phyloP scores from a whole-genome alignment of 2,797 vertebrate genomes.

The Chaunax sp. region DNA sequence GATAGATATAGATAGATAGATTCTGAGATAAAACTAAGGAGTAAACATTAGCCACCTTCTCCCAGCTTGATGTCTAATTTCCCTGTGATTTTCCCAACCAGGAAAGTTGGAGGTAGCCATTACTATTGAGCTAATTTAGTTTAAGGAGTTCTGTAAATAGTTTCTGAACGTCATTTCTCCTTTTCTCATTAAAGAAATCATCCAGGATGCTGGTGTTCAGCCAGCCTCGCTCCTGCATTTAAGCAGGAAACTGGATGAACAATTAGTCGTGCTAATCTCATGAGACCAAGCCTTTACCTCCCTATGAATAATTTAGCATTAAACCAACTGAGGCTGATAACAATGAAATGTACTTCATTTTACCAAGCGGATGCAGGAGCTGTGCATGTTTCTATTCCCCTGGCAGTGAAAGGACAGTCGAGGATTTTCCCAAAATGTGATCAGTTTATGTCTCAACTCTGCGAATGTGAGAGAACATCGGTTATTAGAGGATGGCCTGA shows the following conservation, averaged over 20 bases:
- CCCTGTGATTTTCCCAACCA: slow-evolving; percentile 6
- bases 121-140: slow-evolving; percentile 18
- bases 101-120: slow-evolving; percentile 15
- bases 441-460: slow-evolving; percentile 55
- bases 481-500: slow-evolving; percentile 28
- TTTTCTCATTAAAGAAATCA: slow-evolving; percentile 58
- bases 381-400: slow-evolving; percentile 41
- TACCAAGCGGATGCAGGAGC: slow-evolving; percentile 44
- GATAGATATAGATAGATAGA: no score
- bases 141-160: slow-evolving; percentile 41
- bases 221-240: slow-evolving; percentile 40
- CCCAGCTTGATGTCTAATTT: slow-evolving; percentile 19
- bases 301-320: slow-evolving; percentile 78
- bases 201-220: slow-evolving; percentile 48
- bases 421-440: slow-evolving; percentile 51
- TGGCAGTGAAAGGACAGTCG: slow-evolving; percentile 29
- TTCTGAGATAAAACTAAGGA: neutral
- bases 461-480: slow-evolving; percentile 44
- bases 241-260: slow-evolving; percentile 63
- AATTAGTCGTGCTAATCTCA: slow-evolving; percentile 77
- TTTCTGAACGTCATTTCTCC: slow-evolving; percentile 43
- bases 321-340: slow-evolving; percentile 72
- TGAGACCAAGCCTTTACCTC: slow-evolving; percentile 65
- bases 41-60: neutral
- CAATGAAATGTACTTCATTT: slow-evolving; percentile 57